Evolutionary conservation across 2,113 vertebrate genomes (phyloP), one percentile per base, ranked within the genome.

Genomic region (Ahaetulla prasina): DNA sequence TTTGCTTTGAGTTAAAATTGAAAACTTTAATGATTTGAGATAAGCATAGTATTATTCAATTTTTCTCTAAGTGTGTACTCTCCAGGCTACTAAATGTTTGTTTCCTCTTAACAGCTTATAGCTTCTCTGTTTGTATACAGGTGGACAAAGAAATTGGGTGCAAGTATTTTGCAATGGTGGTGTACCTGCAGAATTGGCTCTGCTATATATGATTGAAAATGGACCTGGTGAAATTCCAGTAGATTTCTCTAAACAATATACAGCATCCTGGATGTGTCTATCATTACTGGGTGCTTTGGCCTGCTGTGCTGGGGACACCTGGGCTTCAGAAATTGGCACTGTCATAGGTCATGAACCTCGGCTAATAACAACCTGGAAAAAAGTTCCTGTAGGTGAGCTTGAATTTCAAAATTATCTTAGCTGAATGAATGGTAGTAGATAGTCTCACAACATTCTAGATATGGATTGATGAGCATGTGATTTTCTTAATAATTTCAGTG

Each of bases 101-200:
- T 53, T 16, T 11, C 80, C 43, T 88, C 90, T 94, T 85, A 94
- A 95, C 91, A 87, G 5, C 52, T 53, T 95, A 16, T 95, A 27
- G 92, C 80, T 30, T 90, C 53, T 92, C 68, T 0, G 0, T 22
- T 94, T 95, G 27, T 39, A 94, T 74, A 23, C 12, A 99, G 99
- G 99, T 68, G 99, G 99, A 4, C 99, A 99, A 96, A 98, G 99
- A 96, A 99, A 98, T 95, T 99, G 99, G 99, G 5, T 99, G 12
- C 99, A 99, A 96, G 99, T 99, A 0, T 98, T 99, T 96, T 99
- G 99, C 96, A 99, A 99, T 0, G 99, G 99, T 53, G 99, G 98
- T 2, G 97, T 99, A 49, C 98, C 99, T 55, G 98, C 99, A 6
- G 99, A 99, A 95, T 96, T 99, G 88, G 99, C 99, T 1, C 94